Base-by-base conservation (phyloP, 1,140 invertebrate genomes). In the Augochlora pura region DNA sequence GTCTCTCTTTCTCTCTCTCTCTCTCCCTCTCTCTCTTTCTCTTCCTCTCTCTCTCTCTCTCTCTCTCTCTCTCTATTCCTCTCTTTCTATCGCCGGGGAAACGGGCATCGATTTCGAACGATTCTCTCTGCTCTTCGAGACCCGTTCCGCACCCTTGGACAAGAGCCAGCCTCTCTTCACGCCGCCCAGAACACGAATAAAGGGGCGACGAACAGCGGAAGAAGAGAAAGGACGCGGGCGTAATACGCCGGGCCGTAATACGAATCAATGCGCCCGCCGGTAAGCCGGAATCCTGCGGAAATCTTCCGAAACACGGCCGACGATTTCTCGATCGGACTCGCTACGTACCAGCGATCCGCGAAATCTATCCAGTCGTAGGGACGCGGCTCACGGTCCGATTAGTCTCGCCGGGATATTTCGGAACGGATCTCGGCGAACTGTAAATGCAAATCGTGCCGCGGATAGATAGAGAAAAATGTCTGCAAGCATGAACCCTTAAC, bases 71-170 rank as follows among this genome's bases (percentile, higher is more conserved):
- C 10, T 42, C 39, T 42, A 2, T 42, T 9, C 1, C 10, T 12
- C 9, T 42, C 42, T 42, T 1, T 12, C 6, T 42, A n/a, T n/a
- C 49, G 52, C 12, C 14, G 59, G 27, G 10, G 32, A 52, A 6
- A 42, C 46, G 16, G 38, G 49, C 68, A 78, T 78, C 76, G 68
- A 78, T 78, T 78, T 78, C 69, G 69, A 78, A 78, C 64, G 32
- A 46, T 78, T 78, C 76, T 72, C 8, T 46, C 42, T 46, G 10
- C 12, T 52, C 42, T 52, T 72, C 60, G 32, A 57, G 23, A 64
- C 49, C 7, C 42, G 70, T 63, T 71, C 76, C 76, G 67, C 76
- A 39, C 23, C 60, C 46, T 78, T 78, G 76, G 76, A 72, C 49
- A 0, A 12, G 46, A 72, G 76, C 76, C 76, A 78, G 59, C 60